These are phyloP conservation scores for Pinna nobilis DNA, from an alignment of 1,140 invertebrate genomes.

Conservation along the genomic window DNA sequence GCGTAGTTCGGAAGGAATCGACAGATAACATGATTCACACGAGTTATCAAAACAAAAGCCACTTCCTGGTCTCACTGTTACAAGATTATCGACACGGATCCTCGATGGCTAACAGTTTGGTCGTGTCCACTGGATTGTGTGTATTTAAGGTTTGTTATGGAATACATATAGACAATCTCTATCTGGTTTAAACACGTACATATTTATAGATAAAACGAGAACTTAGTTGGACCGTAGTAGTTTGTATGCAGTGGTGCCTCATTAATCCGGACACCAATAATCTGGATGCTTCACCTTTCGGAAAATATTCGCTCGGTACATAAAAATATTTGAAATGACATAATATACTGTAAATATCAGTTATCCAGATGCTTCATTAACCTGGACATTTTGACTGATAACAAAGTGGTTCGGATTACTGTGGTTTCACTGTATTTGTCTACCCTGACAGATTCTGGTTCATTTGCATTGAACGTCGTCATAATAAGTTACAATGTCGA, in stretches of 20 bases:
- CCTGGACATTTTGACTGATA: neutral
- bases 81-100: slow-evolving; percentile 69
- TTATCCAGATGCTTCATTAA: no score
- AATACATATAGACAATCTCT: no score
- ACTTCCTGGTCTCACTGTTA: slow-evolving; percentile 65
- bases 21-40: slow-evolving; percentile 51
- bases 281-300: no score
- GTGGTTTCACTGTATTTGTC: neutral
- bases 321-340: neutral
- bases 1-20: slow-evolving; percentile 49
- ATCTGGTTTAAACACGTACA: neutral
- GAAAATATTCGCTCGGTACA: neutral
- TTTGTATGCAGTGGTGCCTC: neutral
- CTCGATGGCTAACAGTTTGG: slow-evolving; percentile 57
- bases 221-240: neutral
- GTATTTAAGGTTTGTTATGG: slow-evolving; percentile 70
- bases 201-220: neutral
- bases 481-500: no score
- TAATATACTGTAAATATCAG: neutral
- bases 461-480: no score
- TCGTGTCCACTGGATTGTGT: slow-evolving; percentile 66
- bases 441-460: neutral
- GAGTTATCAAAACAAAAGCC: slow-evolving; percentile 58
- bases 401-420: neutral
- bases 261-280: no score